phyloP scores from a whole-genome alignment of 2,113 vertebrate species.

The Istiophorus platypterus region DNA sequence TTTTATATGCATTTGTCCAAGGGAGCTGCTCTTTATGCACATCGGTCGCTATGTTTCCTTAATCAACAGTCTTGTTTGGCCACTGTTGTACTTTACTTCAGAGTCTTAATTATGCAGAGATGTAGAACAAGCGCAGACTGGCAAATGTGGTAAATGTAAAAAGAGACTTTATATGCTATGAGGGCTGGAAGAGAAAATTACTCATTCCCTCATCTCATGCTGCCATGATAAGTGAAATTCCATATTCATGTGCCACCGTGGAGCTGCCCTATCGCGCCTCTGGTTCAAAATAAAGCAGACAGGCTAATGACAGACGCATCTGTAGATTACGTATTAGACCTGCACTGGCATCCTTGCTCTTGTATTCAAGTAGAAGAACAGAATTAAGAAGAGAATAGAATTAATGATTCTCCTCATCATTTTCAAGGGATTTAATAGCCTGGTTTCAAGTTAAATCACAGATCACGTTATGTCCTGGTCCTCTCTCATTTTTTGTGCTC shows the following conservation, averaged over 20 bases:
- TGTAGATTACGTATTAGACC: background rate
- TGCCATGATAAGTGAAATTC: background rate
- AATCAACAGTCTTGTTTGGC: background rate
- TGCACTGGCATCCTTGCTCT: background rate
- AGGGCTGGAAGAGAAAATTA: background rate
- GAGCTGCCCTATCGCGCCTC: background rate
- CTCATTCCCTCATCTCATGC: background rate
- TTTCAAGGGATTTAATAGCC: background rate
- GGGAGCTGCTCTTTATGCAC: background rate
- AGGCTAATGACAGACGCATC: background rate
- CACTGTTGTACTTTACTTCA: background rate
- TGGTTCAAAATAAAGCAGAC: background rate
- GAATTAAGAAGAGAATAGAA: background rate
- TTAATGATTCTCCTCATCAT: background rate
- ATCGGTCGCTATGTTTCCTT: background rate
- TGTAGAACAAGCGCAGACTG: background rate
- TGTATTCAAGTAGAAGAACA: background rate
- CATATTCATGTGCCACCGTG: background rate
- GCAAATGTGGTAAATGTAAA: background rate
- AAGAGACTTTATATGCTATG: background rate
- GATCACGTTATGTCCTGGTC: background rate
- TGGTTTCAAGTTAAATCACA: background rate
- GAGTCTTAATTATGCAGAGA: slow-evolving; percentile 5
- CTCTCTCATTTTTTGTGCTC: background rate
- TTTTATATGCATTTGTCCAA: background rate